These are phyloP conservation scores for Disparrhopalites patrizii DNA, from an alignment of 2,888 invertebrate species.

Conservation along the genomic window DNA sequence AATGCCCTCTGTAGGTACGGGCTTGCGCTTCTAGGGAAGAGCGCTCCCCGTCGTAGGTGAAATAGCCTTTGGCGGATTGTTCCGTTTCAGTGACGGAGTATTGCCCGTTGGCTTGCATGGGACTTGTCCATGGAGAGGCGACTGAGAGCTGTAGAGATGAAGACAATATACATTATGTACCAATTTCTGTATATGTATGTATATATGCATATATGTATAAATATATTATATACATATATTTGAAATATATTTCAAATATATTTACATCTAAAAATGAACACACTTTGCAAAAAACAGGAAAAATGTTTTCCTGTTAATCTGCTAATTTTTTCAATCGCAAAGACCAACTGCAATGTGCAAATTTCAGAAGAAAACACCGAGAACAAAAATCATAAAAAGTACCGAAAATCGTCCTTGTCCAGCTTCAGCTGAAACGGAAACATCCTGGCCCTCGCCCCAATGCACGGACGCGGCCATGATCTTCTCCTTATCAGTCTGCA, in stretches of 20 bases:
- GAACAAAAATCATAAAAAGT: background rate
- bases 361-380: background rate
- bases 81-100: conserved; percentile 30
- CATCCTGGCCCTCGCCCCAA: conserved; percentile 19
- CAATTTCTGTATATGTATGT: background rate
- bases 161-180: background rate
- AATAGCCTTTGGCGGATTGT: conserved; percentile 28
- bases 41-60: conserved; percentile 25
- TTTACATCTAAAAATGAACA: too few relatives aligned
- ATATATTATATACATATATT: background rate
- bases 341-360: background rate
- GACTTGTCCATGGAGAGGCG: conserved; percentile 42
- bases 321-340: too few relatives aligned
- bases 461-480: conserved; percentile 28
- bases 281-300: background rate
- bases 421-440: conserved; percentile 22
- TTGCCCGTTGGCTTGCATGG: conserved; percentile 31
- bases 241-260: background rate
- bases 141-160: conserved; percentile 33
- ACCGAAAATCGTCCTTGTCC: conserved; percentile 31
- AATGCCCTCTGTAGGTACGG: background rate
- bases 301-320: background rate
- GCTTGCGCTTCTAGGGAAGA: conserved; percentile 24
- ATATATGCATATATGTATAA: background rate
- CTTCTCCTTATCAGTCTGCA: conserved; percentile 24